Base-by-base conservation (phyloP, 1,140 invertebrate genomes). In the Chrysomallon squamiferum region DNA sequence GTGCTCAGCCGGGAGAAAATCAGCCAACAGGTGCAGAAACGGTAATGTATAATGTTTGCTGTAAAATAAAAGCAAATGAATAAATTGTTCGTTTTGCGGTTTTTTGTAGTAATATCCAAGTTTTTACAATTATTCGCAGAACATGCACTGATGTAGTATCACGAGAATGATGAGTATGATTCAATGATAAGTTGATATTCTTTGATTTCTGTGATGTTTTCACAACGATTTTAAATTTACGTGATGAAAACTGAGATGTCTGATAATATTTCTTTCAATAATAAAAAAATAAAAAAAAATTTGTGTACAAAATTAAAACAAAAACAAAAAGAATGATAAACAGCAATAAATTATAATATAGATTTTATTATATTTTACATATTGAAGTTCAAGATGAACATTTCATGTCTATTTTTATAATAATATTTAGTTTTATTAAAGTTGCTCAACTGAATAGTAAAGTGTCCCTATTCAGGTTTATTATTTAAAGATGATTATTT, bases 1-100 rank as follows among this genome's bases (percentile, higher is more conserved):
- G 93, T n/a, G 85, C 91, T 54, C 90, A 90, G 20, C 90, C 92
- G 72, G 89, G 91, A 49, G 92, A 89, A 63, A 89, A 88, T 70
- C 90, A 91, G 77, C 91, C 92, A 38, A 90, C 92, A 47, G 93
- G 93, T 62, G 88, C 88, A 35, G 95, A 97, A 88, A 96, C 93
- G 69, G 95, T 95, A 89, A 86, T 80, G 75, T 45, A 45, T 43
- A 41, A 41, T 30, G 38, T 45, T 13, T 60, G 25, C 57, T 29
- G 38, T n/a, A 20, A 43, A 27, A 57, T 54, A 18, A 9, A 27
- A 25, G 9, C 18, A 20, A 30, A 43, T 33, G 62, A 27, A 27
- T 29, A 49, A n/a, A 56, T 54, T 11, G 18, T 41, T 59, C 45
- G 32, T 15, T 60, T 20, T 18, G 38, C 29, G 50, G 9, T 27